Percentiles rank a stretch among this genome's conserved stretches.
Evolutionary conservation across 2,888 invertebrate genomes (phyloP).

Genomic region (Andrena hattorfiana): DNA sequence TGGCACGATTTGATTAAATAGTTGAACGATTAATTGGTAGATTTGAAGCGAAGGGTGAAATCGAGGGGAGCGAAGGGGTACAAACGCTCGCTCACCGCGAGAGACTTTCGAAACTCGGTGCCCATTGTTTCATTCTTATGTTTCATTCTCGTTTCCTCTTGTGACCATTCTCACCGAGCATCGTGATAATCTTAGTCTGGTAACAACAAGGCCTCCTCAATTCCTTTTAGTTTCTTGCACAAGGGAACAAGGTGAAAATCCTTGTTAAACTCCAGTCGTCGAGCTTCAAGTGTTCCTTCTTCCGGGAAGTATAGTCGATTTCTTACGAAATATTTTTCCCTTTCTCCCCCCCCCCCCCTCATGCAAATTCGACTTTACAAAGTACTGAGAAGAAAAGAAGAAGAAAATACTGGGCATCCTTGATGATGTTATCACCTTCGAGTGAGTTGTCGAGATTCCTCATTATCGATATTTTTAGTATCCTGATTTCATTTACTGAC

Average conservation of each 20-base stretch:
- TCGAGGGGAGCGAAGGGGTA: constrained; percentile 19
- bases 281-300: constrained; percentile 30
- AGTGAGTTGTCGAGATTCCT: not conserved
- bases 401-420: constrained; percentile 23
- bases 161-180: constrained; percentile 80
- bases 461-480: constrained; percentile 14
- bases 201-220: constrained; percentile 49
- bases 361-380: constrained; percentile 24
- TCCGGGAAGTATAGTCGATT: constrained; percentile 48
- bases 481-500: not conserved
- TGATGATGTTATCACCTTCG: constrained; percentile 3
- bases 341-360: not conserved
- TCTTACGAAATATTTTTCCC: constrained; percentile 32
- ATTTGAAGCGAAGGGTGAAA: constrained; percentile 62
- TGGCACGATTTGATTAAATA: constrained; percentile 41
- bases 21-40: constrained; percentile 41
- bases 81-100: constrained; percentile 42
- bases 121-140: constrained; percentile 80
- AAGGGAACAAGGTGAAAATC: constrained; percentile 60
- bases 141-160: constrained; percentile 78
- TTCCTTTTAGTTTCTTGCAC: constrained; percentile 52
- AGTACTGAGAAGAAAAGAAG: too few relatives aligned
- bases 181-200: constrained; percentile 66
- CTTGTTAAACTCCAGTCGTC: constrained; percentile 34
- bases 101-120: constrained; percentile 77